phyloP scores from a whole-genome alignment of 2,888 invertebrate genomes.

The Dryocosmus kuriphilus region DNA sequence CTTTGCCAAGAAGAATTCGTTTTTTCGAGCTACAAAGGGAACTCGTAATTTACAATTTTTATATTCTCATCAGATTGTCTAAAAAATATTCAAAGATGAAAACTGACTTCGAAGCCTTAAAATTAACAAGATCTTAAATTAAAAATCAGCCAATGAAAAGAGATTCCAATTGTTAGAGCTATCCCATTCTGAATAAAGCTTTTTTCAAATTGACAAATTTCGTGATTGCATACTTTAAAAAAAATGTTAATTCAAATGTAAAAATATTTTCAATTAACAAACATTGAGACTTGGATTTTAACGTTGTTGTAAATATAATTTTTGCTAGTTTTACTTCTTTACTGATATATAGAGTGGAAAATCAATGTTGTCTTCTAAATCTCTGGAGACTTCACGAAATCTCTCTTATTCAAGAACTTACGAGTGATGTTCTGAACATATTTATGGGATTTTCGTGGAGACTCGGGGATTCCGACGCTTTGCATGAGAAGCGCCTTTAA shows the following conservation, averaged over 20 bases:
- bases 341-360: background rate
- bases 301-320: too few species aligned
- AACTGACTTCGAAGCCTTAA: background rate
- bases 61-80: too few species aligned
- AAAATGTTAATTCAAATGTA: too few species aligned
- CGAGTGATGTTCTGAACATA: constrained; percentile 36
- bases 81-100: background rate
- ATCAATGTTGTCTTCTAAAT: constrained; percentile 12
- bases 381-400: constrained; percentile 15
- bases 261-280: too few species aligned
- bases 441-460: constrained; percentile 26
- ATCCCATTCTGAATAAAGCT: too few species aligned
- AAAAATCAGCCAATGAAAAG: too few species aligned
- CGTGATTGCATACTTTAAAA: too few species aligned
- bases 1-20: background rate
- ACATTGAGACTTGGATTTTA: too few species aligned
- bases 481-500: constrained; percentile 35
- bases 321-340: background rate
- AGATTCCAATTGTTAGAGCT: too few species aligned
- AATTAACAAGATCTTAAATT: too few species aligned
- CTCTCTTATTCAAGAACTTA: constrained; percentile 28
- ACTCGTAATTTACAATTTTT: background rate
- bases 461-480: constrained; percentile 32
- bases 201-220: too few species aligned
- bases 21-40: background rate